Base-by-base conservation (phyloP, 2,888 invertebrate genomes). In the Zygothrica quintamaculata region DNA sequence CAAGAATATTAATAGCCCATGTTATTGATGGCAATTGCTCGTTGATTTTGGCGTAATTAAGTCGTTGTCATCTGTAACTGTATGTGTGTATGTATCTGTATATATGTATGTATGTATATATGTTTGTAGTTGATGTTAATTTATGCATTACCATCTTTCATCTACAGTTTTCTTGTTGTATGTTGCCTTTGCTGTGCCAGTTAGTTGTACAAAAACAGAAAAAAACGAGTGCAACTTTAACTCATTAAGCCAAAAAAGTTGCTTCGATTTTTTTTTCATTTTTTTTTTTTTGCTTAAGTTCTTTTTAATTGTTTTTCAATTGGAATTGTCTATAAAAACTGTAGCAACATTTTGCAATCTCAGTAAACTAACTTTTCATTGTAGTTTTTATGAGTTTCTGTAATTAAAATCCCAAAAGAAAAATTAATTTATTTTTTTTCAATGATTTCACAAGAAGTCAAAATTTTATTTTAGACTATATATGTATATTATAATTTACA, bases 1-100 rank as follows among this genome's bases (percentile, higher is more conserved):
- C 74, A 76, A 82, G 82, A 82, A 82, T 85, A 85, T 87, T 87
- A 85, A 85, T 87, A 81, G 85, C 65, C 77, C 78, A 66, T 81
- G 88, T 87, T 88, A 87, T 88, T 88, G 88, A 87, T 87, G 88
- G 87, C 88, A 88, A 87, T 85, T 88, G 84, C 77, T 87, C 85
- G 87, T 85, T 88, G 82, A 87, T 74, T 88, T 80, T 85, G 87
- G 85, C 87, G 87, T 87, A 87, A 87, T 87, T 88, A 87, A 87
- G 87, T 87, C 88, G 87, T 87, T 85, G 84, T 78, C 78, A 66
- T 73, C 31, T 50, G 15, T 43, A 22, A 34, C 8, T 15, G n/a
- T 31, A 29, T 66, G 36, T 61, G 37, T 26, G 33, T 47, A 34
- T 57, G 18, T 44, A 26, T 37, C 18, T 46, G n/a, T 39, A 36